phyloP scores from a whole-genome alignment of 2,797 vertebrate species.

The Brotogeris chrysoptera region DNA sequence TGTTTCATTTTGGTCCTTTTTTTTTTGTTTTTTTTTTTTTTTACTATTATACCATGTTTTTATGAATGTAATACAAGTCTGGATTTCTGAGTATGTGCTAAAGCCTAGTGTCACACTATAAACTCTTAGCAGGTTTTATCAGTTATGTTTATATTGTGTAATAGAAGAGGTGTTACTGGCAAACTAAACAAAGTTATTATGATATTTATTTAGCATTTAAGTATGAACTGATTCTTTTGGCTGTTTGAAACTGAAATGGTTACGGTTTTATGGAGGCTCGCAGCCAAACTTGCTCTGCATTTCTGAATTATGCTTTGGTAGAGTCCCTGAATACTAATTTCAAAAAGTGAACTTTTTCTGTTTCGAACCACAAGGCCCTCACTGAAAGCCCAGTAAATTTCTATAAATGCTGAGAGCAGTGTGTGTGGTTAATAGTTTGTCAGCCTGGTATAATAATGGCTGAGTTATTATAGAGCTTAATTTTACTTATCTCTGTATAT shows the following conservation, averaged over 20 bases:
- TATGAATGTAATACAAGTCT: not conserved
- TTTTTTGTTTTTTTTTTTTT: not conserved
- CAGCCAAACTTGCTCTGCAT: not conserved
- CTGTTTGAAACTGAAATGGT: not conserved
- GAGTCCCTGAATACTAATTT: not conserved
- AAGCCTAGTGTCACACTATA: not conserved
- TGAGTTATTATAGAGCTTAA: not conserved
- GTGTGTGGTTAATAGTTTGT: not conserved
- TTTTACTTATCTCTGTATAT: not conserved
- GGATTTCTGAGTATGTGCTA: constrained; percentile 23
- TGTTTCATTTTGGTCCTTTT: not conserved
- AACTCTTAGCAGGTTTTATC: constrained; percentile 19
- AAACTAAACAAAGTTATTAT: not conserved
- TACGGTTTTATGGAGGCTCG: not conserved
- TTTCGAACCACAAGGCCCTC: not conserved
- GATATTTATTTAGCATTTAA: not conserved
- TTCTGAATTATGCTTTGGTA: not conserved
- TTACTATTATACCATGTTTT: not conserved
- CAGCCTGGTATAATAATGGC: not conserved
- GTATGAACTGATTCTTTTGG: not conserved
- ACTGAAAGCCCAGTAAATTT: not conserved
- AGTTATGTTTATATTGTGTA: constrained; percentile 13
- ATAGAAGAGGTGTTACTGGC: not conserved
- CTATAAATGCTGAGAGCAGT: not conserved
- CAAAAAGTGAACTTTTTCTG: not conserved